Evolutionary conservation across 2,113 vertebrate species (phyloP), one percentile per base, ranked within the genome.

Genomic region (Macrotus californicus): DNA sequence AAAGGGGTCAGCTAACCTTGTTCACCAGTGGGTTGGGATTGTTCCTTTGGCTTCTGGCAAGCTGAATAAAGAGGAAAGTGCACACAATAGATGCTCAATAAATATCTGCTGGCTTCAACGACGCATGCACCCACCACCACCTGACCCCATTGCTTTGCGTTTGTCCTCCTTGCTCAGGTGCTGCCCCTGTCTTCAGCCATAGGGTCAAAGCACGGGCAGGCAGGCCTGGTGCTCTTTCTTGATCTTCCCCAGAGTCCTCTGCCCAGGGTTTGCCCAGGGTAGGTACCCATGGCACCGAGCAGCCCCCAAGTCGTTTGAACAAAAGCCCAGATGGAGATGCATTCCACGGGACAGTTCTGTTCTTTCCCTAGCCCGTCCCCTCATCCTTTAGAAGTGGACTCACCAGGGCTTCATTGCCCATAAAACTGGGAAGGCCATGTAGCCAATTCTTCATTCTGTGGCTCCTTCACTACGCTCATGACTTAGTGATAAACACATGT

Each of bases 91-190:
- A 61, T 26, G 46, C 46, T 89, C 36, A 26, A 2, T 34, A 9
- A 39, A 6, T 13, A 14, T 34, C 5, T 24, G 11, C 8, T 22
- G 46, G 10, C 6, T 54, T 22, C 29, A 0, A 6, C 6, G 3
- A 7, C 7, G 0, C 9, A 5, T 3, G 67, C 5, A 4, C 34
- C 48, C 31, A 59, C 14, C 61, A 21, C 41, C 41, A 21, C 14
- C 22, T 3, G 43, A 46, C 36, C 77, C 8, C 66, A 6, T 0
- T 26, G 61, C 11, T 50, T 21, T 6, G 10, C 10, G 0, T n/a
- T 43, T 11, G 56, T 29, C 31, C 39, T 31, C n/a, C 48, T 67
- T 15, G 29, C 34, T 22, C 13, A 7, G 29, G 1, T 2, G 34
- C 69, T 36, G n/a, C 46, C 61, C 39, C 67, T 13, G 14, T 67